Conservation (phyloP, 1,140 invertebrate species). For the Drosophila bocki region DNA sequence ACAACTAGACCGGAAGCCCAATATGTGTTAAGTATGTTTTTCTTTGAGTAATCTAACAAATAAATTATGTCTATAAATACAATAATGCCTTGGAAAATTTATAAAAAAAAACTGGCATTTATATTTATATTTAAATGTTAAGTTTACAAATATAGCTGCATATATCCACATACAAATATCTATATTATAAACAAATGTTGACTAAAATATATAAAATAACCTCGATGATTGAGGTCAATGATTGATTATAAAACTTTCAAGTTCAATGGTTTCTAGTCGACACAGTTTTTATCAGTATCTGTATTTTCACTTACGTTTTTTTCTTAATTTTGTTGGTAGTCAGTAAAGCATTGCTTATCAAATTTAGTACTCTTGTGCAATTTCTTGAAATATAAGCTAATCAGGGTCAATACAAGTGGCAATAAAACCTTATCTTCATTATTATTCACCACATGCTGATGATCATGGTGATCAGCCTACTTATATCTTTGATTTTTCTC, state of each 20-base stretch:
- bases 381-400: constrained; percentile 9
- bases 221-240: background rate
- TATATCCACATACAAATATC: too few relatives aligned
- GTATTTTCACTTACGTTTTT: background rate
- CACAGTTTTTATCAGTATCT: constrained; percentile 26
- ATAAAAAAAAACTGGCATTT: background rate
- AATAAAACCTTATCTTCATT: constrained; percentile 2
- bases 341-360: background rate
- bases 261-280: constrained; percentile 34
- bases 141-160: background rate
- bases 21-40: background rate
- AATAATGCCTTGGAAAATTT: background rate
- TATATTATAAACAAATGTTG: background rate
- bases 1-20: constrained; percentile 12
- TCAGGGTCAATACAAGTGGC: background rate
- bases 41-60: constrained; percentile 2
- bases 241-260: constrained; percentile 21
- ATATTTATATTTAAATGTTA: background rate
- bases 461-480: constrained; percentile 1
- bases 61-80: constrained; percentile 8
- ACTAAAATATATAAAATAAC: background rate
- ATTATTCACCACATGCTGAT: background rate
- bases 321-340: background rate
- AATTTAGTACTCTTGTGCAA: background rate
- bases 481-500: background rate